Evolutionary conservation across 2,113 vertebrate genomes (phyloP), one percentile per base, ranked within the genome.

Genomic region (Dromaius novaehollandiae): DNA sequence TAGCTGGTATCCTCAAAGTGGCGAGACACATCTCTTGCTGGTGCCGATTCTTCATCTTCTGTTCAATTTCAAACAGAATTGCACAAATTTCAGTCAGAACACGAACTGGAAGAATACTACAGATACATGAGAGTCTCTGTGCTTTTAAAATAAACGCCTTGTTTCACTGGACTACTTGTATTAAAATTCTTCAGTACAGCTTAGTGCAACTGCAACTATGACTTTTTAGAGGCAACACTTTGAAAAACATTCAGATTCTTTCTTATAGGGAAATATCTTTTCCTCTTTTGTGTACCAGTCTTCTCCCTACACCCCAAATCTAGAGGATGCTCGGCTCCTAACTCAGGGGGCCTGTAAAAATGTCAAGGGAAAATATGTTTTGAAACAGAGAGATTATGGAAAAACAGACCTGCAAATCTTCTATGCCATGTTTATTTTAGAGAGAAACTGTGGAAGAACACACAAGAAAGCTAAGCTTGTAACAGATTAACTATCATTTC

Each of bases 1-100:
- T 99, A 99, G 97, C 98, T 99, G 87, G 99, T 99, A 85, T 99
- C 99, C 96, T 99, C 99, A 94, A 99, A 99, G 97, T 99, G 99
- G 38, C 99, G 98, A 65, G 99, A 99, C 63, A 99, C 98, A 11
- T 99, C 99, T 93, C 99, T 98, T 53, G 98, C 98, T 26, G 99
- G 98, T 86, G 98, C 97, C 6, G 97, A 97, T 93, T 99, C 99
- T 96, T 99, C 99, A 46, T 99, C 99, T 95, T 99, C 99, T 95
- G 97, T 94, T 42, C n/a, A 79, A 91, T 69, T 44, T 20, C 73
- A 95, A 95, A 88, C 68, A 89, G 38, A 95, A 83, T 83, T 78
- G 56, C 51, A 90, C 30, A 90, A 6, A 13, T 80, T 69, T 89
- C 58, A 30, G 36, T 74, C 36, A 82, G 56, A 89, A 65, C 34